Evolutionary conservation across 2,113 vertebrate species (phyloP).

Genomic region (Hassar affinis): DNA sequence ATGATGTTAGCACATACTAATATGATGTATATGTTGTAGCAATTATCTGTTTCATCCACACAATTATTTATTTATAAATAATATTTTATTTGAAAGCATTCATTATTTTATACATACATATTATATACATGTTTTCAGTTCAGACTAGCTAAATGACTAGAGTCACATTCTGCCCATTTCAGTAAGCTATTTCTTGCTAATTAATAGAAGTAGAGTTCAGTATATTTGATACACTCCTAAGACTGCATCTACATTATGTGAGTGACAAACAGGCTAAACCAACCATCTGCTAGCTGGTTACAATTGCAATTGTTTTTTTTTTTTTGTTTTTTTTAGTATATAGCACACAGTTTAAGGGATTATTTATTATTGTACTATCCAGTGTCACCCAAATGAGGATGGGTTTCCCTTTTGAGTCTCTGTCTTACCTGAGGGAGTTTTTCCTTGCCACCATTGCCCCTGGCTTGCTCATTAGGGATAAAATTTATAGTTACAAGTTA

Average conservation of each 20-base stretch:
- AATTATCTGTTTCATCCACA: not conserved
- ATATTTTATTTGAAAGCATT: not conserved
- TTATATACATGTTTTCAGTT: not conserved
- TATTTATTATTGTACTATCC: too few species aligned
- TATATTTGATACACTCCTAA: not conserved
- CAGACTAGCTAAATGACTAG: not conserved
- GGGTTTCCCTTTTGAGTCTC: too few species aligned
- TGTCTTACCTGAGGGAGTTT: too few species aligned
- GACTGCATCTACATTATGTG: not conserved
- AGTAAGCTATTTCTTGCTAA: too few species aligned
- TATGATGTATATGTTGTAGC: not conserved
- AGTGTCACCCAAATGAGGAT: too few species aligned
- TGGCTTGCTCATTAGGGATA: too few species aligned
- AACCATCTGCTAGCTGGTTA: too few species aligned
- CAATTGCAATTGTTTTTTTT: too few species aligned
- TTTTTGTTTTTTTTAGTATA: too few species aligned
- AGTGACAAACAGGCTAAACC: not conserved
- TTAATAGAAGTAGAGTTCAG: not conserved
- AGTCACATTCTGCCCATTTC: not conserved
- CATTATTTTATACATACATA: not conserved
- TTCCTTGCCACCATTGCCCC: too few species aligned
- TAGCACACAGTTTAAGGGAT: too few species aligned
- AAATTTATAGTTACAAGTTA: too few species aligned
- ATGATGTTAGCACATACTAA: not conserved
- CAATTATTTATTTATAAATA: not conserved